A percentile compares a stretch with the other conserved stretches of the same genome.
Conservation (phyloP, 2,113 vertebrate genomes). For the Monopterus albus region DNA sequence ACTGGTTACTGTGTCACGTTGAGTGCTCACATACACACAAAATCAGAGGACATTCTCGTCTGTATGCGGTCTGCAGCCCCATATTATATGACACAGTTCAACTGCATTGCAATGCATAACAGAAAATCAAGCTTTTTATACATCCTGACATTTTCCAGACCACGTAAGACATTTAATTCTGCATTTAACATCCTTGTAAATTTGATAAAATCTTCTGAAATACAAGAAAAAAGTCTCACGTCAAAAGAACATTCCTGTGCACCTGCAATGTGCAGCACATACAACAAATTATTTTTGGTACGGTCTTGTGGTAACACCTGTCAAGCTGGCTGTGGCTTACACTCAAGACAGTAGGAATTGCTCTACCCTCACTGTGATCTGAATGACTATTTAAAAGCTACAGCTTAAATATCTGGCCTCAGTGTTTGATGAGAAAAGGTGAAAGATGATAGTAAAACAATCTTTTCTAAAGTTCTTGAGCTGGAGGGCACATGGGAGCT, state of each 20-base stretch:
- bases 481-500: slow-evolving; percentile 30
- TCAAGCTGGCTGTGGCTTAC: slow-evolving; percentile 27
- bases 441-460: slow-evolving; percentile 16
- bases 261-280: slow-evolving; percentile 2
- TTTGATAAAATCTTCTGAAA: background rate
- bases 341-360: background rate
- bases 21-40: slow-evolving; percentile 29
- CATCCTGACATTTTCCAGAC: background rate
- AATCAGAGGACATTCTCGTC: slow-evolving; percentile 1
- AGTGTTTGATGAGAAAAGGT: slow-evolving; percentile 30
- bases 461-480: slow-evolving; percentile 34
- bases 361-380: background rate
- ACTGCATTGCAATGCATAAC: slow-evolving; percentile 5
- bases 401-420: background rate
- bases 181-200: background rate
- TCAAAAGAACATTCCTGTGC: background rate
- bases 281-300: background rate
- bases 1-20: slow-evolving; percentile 5
- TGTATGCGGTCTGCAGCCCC: background rate
- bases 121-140: background rate
- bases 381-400: background rate
- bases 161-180: background rate
- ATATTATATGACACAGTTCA: too few relatives aligned
- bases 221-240: background rate
- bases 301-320: slow-evolving; percentile 18